Conservation (phyloP, 2,888 invertebrate genomes). For the Zhengitettix transpicula region DNA sequence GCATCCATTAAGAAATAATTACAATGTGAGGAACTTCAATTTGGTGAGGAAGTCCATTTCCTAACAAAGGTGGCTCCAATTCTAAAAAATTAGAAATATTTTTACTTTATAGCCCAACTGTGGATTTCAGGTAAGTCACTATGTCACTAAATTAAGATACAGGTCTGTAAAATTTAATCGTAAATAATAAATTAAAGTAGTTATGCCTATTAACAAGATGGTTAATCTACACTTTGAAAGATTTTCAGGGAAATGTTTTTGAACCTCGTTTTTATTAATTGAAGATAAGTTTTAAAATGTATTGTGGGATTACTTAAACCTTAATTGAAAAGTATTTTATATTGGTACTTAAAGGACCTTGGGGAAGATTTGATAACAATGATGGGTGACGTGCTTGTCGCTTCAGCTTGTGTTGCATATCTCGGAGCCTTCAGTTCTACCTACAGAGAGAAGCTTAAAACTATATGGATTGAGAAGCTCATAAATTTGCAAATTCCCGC, state of each 20-base stretch:
- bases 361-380: conserved; percentile 51
- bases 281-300: not conserved
- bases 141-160: too few relatives aligned
- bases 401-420: conserved; percentile 78
- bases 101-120: too few relatives aligned
- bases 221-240: too few relatives aligned
- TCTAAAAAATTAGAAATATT: too few relatives aligned
- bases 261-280: not conserved
- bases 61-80: too few relatives aligned
- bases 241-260: not conserved
- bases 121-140: too few relatives aligned
- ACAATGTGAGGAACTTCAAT: too few relatives aligned
- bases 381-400: conserved; percentile 73
- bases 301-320: not conserved
- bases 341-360: conserved; percentile 32
- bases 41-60: too few relatives aligned
- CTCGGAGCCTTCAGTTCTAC: conserved; percentile 72
- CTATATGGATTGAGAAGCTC: conserved; percentile 52
- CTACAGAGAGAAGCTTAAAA: conserved; percentile 50
- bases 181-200: too few relatives aligned
- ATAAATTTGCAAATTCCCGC: conserved; percentile 48
- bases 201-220: too few relatives aligned
- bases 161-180: too few relatives aligned
- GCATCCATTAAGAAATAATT: too few relatives aligned
- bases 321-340: not conserved